phyloP scores from a whole-genome alignment of 1,140 invertebrate species.

The Copidosoma floridanum region DNA sequence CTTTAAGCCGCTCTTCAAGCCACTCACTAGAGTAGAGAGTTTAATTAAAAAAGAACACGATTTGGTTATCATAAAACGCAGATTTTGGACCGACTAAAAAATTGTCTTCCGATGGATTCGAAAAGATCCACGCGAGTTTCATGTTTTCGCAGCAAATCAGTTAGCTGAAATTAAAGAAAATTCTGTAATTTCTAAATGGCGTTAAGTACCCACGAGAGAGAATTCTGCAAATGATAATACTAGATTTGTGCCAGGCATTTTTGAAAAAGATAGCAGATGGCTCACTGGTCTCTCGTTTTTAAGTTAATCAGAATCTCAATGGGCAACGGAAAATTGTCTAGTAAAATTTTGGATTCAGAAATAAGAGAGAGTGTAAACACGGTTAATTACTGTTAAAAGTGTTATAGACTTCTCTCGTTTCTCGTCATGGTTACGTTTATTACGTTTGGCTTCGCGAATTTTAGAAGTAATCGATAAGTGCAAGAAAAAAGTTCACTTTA shows the following conservation, averaged over 20 bases:
- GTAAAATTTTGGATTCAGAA: too few relatives aligned
- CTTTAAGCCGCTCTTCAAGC: neutral
- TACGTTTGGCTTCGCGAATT: neutral
- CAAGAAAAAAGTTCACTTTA: neutral
- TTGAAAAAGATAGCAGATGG: neutral
- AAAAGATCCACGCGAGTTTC: too few relatives aligned
- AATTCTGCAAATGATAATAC: neutral
- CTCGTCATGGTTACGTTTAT: neutral
- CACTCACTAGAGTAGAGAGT: neutral
- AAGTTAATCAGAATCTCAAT: too few relatives aligned
- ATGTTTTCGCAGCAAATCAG: neutral
- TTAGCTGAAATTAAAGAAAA: neutral
- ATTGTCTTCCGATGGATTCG: neutral
- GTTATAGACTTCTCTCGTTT: too few relatives aligned
- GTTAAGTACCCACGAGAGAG: neutral
- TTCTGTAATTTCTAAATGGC: neutral
- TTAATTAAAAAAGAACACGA: neutral
- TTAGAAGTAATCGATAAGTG: neutral
- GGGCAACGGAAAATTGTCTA: too few relatives aligned
- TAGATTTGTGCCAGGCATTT: neutral
- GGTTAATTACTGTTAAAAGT: too few relatives aligned
- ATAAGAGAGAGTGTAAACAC: too few relatives aligned
- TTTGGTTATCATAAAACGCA: neutral
- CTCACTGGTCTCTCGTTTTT: neutral
- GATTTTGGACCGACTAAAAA: neutral